Evolutionary conservation across 2,797 vertebrate species (phyloP).

Genomic region (Babyrousa celebensis): DNA sequence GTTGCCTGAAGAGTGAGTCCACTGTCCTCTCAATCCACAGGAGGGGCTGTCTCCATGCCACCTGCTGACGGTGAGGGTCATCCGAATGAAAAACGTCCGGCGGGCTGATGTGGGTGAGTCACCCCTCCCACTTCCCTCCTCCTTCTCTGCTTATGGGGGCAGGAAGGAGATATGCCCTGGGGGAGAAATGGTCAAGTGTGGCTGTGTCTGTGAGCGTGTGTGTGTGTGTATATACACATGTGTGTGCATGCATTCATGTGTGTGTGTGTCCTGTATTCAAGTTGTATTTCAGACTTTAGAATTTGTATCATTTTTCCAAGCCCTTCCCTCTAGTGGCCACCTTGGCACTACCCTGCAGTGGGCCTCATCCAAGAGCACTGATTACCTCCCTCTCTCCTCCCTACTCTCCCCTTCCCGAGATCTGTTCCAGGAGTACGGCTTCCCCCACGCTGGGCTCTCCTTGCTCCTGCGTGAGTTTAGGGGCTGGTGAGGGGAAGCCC

Average conservation of each 20-base stretch:
- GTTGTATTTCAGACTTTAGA: background rate
- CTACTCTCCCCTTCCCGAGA: background rate
- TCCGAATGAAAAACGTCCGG: slow-evolving; percentile 89
- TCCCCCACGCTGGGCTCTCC: background rate
- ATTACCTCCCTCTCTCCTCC: background rate
- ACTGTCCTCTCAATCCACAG: slow-evolving; percentile 77
- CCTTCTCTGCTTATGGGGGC: background rate
- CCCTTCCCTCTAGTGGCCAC: background rate
- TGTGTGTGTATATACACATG: accelerated
- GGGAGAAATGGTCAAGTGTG: background rate
- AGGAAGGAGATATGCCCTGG: background rate
- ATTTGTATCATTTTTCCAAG: background rate
- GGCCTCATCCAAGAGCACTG: background rate
- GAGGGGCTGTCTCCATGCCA: slow-evolving; percentile 89
- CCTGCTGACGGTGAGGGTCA: slow-evolving; percentile 91
- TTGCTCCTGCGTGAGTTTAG: background rate
- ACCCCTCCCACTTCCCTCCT: background rate
- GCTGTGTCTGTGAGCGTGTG: background rate
- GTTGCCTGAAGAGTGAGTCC: background rate
- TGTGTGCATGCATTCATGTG: accelerated
- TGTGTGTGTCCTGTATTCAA: background rate
- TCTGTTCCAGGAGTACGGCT: background rate
- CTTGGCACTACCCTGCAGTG: background rate
- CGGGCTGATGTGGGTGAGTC: slow-evolving; percentile 91
- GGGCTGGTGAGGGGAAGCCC: background rate